Percentiles rank a stretch among this genome's conserved stretches.
phyloP scores from a whole-genome alignment of 2,888 invertebrate species.

The Dione juno region DNA sequence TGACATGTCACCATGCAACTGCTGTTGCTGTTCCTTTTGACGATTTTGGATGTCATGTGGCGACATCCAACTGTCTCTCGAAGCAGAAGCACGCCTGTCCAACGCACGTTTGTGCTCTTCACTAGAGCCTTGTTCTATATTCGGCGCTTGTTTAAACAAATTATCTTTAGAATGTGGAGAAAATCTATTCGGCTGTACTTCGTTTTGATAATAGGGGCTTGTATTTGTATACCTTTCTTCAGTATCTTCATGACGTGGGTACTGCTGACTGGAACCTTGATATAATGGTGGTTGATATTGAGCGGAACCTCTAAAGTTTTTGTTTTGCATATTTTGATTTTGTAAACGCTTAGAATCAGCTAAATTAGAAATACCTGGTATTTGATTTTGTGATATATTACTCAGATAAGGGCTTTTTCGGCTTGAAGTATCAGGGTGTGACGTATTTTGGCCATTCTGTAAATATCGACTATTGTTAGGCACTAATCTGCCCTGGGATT shows the following conservation, averaged over 20 bases:
- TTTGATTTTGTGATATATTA: neutral
- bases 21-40: neutral
- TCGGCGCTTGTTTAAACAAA: neutral
- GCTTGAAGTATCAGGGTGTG: neutral
- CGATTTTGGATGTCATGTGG: neutral
- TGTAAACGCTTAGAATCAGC: neutral
- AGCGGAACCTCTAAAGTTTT: neutral
- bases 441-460: neutral
- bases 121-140: neutral
- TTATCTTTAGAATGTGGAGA: neutral
- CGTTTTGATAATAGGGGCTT: neutral
- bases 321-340: neutral
- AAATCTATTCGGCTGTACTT: neutral
- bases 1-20: neutral
- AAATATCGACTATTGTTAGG: neutral
- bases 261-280: neutral
- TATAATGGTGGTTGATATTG: neutral
- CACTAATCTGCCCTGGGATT: neutral
- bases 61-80: neutral
- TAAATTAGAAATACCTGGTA: neutral
- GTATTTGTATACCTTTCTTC: conserved; percentile 10
- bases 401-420: neutral
- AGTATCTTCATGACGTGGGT: neutral
- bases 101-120: neutral
- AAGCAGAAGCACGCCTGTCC: neutral